Evolutionary conservation across 2,113 vertebrate species (phyloP), one percentile per base, ranked within the genome.

Genomic region (Pongo pygmaeus): DNA sequence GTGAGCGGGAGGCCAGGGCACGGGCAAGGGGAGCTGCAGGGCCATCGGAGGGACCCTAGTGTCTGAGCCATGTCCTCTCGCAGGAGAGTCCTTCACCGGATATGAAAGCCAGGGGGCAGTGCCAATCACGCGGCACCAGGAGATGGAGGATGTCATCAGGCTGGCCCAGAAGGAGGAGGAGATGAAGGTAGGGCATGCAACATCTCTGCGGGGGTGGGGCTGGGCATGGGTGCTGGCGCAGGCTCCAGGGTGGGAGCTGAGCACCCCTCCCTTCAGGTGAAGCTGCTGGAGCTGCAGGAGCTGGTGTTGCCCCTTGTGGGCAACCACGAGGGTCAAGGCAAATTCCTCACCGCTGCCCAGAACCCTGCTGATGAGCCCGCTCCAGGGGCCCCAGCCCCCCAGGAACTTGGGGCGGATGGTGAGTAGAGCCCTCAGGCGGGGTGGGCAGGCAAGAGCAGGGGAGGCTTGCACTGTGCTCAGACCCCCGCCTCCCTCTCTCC

Each of bases 261-360:
- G 72, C 1, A 3, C 64, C n/a, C 78, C 9, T 92, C 22, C 50
- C 48, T 90, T 25, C 96, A 99, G 99, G 97, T 99, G 14, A 99
- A 99, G 97, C 98, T 99, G 61, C 97, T 99, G 17, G 99, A 99
- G 97, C 99, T 99, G 67, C 99, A 99, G 97, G 99, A 99, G 27
- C 98, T 99, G 95, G 99, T 99, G 92, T 98, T 99, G 98, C 99
- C 99, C 72, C 98, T 99, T 92, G 99, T 99, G 25, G 97, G 98
- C 0, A 99, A 99, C 98, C 98, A 99, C 0, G 99, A 99, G 38
- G 99, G 99, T 99, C 99, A 99, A 97, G 98, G 96, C 95, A 99
- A 99, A 89, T 99, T 99, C 11, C 61, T 99, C 22, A 98, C 98
- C 11, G 98, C 98, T 0, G 94, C 99, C 77, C 87, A 98, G 35